Base-by-base conservation (phyloP, 1,140 invertebrate species). In the Drosophila rufa region DNA sequence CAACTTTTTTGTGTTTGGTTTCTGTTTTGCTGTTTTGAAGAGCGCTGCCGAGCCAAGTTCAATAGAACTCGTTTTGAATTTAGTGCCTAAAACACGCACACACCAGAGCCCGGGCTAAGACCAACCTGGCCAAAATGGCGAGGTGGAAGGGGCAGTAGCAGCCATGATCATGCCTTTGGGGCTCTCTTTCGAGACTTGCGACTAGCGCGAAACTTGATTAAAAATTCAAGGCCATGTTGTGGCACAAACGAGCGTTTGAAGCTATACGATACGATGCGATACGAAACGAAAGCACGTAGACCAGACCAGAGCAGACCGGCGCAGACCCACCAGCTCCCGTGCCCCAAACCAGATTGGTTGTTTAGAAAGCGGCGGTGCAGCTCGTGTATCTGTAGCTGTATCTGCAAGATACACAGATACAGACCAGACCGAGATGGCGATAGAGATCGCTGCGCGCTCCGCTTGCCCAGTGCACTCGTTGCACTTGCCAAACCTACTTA, bases 211-310 rank as follows among this genome's bases (percentile, higher is more conserved):
- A 90, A 90, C 85, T 90, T 91, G 81, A 90, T 90, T 90, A 90
- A 82, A 90, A 90, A 90, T 90, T 90, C 85, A 90, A 90, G 85
- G 85, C 85, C 85, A 90, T 73, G 71, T 82, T 89, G 85, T 89
- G 85, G 85, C 85, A 90, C 69, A 68, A 67, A 61, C 69, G 60
- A 75, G 56, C 77, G 38, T 77, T 82, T 86, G 69, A 87, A 82
- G 80, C 69, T 67, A 81, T 51, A 40, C 42, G 64, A 80, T 68
- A 51, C 64, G 62, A 67, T 57, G 36, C 40, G 17, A 48, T 61
- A 17, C 61, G 36, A 71, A 33, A 56, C 53, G 67, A 73, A 71
- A 59, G 68, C 68, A 57, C 65, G 65, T 71, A 71, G 68, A 68
- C 47, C 30, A 58, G 43, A 36, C 36, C 59, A 27, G 66, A 22